Percentiles rank a stretch among this genome's conserved stretches.
Conservation (phyloP, 2,113 vertebrate genomes). For the Muntiacus muntjak region DNA sequence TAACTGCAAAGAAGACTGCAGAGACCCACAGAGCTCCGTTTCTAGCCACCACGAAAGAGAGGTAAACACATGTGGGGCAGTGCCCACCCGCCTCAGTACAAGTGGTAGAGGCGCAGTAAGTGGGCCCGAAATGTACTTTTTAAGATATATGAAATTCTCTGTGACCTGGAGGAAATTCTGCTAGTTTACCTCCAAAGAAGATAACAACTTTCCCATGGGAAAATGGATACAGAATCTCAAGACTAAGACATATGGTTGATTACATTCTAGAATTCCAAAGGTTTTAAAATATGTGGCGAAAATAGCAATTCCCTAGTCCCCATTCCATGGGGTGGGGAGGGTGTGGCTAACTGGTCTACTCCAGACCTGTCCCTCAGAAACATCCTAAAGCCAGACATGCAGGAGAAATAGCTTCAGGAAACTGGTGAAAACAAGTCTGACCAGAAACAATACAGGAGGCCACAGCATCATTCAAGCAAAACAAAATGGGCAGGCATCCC, state of each 20-base stretch:
- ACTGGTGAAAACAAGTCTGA: not conserved
- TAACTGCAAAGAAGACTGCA: accelerated
- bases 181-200: not conserved
- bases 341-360: accelerated
- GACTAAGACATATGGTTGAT: not conserved
- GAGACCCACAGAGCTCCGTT: not conserved
- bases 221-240: not conserved
- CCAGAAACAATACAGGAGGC: accelerated
- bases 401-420: not conserved
- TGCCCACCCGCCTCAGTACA: accelerated
- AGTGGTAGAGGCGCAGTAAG: accelerated
- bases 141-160: not conserved
- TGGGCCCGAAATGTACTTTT: not conserved
- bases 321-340: not conserved
- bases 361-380: not conserved
- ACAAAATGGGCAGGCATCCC: not conserved
- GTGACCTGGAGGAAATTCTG: not conserved
- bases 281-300: not conserved
- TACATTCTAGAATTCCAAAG: not conserved
- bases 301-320: not conserved
- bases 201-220: not conserved
- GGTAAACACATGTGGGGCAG: accelerated
- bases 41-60: not conserved
- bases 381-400: not conserved
- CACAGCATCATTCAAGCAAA: accelerated